Conservation (phyloP, 2,113 vertebrate genomes). For the Carlito syrichta region DNA sequence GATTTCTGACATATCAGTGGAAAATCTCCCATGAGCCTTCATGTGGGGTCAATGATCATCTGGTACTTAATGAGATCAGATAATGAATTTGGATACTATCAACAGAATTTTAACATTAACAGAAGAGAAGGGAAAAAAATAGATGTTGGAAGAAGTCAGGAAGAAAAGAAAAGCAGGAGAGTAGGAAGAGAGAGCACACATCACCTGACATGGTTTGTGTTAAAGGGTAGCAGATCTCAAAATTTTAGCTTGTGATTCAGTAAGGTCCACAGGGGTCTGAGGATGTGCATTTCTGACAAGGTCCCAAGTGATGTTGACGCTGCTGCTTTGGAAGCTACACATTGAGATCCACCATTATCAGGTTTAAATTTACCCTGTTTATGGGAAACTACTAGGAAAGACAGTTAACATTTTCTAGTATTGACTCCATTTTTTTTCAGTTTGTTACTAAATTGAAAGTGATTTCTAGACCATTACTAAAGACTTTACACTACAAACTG, state of each 20-base stretch:
- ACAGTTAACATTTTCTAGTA: not conserved
- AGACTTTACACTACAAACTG: not conserved
- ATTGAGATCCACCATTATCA: not conserved
- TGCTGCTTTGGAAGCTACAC: not conserved
- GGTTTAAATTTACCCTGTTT: not conserved
- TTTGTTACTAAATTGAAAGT: not conserved
- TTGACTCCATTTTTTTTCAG: not conserved
- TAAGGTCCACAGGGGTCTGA: not conserved
- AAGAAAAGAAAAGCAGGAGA: not conserved
- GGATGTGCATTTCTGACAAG: not conserved
- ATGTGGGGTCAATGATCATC: not conserved
- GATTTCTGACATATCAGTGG: not conserved
- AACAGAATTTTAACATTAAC: not conserved
- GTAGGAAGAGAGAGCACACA: not conserved
- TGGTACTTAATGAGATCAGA: not conserved
- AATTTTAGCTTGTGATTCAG: not conserved
- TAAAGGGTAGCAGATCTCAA: not conserved
- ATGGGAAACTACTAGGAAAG: not conserved
- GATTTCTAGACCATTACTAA: not conserved
- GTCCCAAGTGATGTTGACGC: not conserved
- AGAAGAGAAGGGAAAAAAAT: not conserved
- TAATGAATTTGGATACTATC: not conserved
- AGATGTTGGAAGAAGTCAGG: not conserved
- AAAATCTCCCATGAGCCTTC: not conserved
- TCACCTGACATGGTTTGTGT: not conserved